Conservation (phyloP, 2,113 vertebrate genomes). For the Lampris incognitus region DNA sequence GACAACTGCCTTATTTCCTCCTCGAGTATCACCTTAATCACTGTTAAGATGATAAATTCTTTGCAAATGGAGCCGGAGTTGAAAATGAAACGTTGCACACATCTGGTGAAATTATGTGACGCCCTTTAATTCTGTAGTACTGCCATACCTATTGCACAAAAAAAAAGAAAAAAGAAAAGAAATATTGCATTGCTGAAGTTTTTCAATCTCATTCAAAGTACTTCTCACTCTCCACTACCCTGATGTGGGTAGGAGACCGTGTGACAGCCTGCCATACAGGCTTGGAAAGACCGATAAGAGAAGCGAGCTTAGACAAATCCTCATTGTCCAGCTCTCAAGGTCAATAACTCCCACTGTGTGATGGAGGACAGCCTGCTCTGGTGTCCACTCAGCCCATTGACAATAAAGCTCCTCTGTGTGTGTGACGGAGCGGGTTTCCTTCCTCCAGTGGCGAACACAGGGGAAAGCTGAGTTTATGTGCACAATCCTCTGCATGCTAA, state of each 20-base stretch:
- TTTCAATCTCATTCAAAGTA: background rate
- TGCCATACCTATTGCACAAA: background rate
- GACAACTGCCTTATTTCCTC: too few species aligned
- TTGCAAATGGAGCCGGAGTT: too few species aligned
- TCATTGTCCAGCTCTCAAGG: conserved; percentile 76
- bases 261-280: conserved; percentile 57
- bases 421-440: conserved; percentile 33
- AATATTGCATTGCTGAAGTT: background rate
- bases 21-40: too few species aligned
- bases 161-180: background rate
- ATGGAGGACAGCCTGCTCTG: conserved; percentile 49
- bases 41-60: background rate
- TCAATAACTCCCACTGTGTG: conserved; percentile 74
- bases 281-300: conserved; percentile 60
- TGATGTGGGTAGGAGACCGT: conserved; percentile 39
- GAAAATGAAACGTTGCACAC: too few species aligned
- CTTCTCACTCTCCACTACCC: conserved; percentile 11
- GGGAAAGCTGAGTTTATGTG: conserved; percentile 9
- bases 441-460: conserved; percentile 39
- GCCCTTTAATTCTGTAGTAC: too few species aligned
- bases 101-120: background rate
- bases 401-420: conserved; percentile 60
- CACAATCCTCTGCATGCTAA: conserved; percentile 1
- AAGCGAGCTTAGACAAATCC: conserved; percentile 63
- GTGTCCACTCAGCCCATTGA: conserved; percentile 41